Evolutionary conservation across 2,113 vertebrate species (phyloP).

Genomic region (Melanerpes formicivorus): DNA sequence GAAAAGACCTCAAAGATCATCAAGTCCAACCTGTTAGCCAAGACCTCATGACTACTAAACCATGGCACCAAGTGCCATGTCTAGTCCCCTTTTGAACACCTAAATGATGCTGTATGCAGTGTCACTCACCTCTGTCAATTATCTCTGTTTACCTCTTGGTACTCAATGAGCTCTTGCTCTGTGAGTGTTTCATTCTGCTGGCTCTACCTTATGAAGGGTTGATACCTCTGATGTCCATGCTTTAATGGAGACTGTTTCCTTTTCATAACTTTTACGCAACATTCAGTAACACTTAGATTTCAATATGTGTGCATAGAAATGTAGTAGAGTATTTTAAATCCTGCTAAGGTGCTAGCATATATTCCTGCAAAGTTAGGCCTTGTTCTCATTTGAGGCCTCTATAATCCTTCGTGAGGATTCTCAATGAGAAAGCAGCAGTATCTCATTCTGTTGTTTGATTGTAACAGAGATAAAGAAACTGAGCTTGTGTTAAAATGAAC

Average conservation of each 20-base stretch:
- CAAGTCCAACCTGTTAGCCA: no score
- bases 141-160: background rate
- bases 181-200: background rate
- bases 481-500: background rate
- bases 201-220: background rate
- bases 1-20: no score
- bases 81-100: no score
- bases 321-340: background rate
- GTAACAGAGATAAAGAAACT: background rate
- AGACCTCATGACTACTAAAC: no score
- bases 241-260: background rate
- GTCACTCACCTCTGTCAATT: background rate
- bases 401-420: background rate
- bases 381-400: background rate
- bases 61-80: no score
- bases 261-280: background rate
- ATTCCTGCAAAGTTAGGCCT: background rate
- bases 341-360: accelerated
- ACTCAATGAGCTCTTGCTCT: background rate
- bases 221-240: background rate
- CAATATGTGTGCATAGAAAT: background rate
- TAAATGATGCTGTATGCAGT: background rate
- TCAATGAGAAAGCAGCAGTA: background rate
- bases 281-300: background rate
- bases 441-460: background rate